These are phyloP conservation scores for Nothoprocta perdicaria DNA, from an alignment of 2,113 vertebrate species.

Conservation along the genomic window DNA sequence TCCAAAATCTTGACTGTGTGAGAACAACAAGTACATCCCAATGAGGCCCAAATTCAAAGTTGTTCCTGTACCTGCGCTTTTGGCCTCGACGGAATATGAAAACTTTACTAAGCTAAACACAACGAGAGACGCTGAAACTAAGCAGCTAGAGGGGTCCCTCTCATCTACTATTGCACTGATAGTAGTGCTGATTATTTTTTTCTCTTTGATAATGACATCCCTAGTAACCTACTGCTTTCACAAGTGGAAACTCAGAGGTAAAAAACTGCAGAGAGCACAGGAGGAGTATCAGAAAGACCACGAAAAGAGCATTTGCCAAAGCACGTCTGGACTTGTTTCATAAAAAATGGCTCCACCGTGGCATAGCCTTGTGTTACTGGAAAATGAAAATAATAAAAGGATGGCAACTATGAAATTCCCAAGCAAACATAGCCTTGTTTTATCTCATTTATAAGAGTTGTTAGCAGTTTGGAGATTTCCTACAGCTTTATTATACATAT, in stretches of 20 bases:
- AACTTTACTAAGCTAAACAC: constrained; percentile 46
- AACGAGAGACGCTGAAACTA: constrained; percentile 44
- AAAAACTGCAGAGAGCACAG: constrained; percentile 76
- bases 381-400: background rate
- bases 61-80: constrained; percentile 39
- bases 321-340: constrained; percentile 52
- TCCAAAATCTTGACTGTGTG: background rate
- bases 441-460: constrained; percentile 39
- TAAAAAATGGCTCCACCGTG: background rate
- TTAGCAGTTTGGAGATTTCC: constrained; percentile 55
- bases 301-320: constrained; percentile 66
- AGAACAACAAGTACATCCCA: background rate
- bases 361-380: background rate
- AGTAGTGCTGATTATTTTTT: constrained; percentile 71
- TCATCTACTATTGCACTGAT: constrained; percentile 77
- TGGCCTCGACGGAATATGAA: constrained; percentile 31
- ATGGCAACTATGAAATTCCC: background rate
- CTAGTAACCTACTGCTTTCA: constrained; percentile 79
- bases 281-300: constrained; percentile 81
- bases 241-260: constrained; percentile 76
- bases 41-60: constrained; percentile 71
- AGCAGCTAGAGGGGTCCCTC: constrained; percentile 65
- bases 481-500: constrained; percentile 39
- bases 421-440: constrained; percentile 15
- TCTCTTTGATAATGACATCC: constrained; percentile 73